A percentile compares a stretch with the other conserved stretches of the same genome.
Evolutionary conservation across 2,113 vertebrate species (phyloP).

Genomic region (Chionomys nivalis): DNA sequence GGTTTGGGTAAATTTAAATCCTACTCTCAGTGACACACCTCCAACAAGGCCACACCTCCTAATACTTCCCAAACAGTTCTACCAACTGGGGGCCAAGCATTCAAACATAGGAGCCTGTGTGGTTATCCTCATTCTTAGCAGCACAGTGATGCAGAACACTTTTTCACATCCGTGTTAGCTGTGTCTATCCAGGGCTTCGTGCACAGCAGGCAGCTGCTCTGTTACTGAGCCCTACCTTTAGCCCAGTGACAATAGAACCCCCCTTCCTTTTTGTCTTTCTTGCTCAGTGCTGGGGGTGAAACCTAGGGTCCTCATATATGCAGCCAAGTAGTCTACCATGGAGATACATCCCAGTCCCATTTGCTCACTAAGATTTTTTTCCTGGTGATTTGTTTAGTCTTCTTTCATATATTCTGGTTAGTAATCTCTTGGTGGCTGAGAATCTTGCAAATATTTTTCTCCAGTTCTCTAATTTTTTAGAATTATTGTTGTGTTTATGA

Average conservation of each 20-base stretch:
- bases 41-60: background rate
- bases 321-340: background rate
- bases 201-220: background rate
- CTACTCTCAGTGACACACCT: background rate
- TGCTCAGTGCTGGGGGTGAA: background rate
- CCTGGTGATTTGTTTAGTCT: background rate
- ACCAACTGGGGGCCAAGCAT: background rate
- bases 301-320: background rate
- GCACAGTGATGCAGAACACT: background rate
- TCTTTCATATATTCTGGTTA: background rate
- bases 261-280: no score
- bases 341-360: background rate
- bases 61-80: background rate
- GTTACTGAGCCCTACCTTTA: background rate
- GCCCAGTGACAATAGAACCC: background rate
- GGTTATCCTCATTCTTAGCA: background rate
- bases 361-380: background rate
- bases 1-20: background rate
- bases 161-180: background rate
- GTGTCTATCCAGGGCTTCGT: background rate
- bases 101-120: background rate
- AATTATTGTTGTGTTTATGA: background rate
- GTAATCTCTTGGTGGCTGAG: background rate
- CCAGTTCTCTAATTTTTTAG: background rate
- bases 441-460: background rate